These are phyloP conservation scores for Leptopilina syphax DNA, from an alignment of 2,888 invertebrate genomes.

Conservation along the genomic window DNA sequence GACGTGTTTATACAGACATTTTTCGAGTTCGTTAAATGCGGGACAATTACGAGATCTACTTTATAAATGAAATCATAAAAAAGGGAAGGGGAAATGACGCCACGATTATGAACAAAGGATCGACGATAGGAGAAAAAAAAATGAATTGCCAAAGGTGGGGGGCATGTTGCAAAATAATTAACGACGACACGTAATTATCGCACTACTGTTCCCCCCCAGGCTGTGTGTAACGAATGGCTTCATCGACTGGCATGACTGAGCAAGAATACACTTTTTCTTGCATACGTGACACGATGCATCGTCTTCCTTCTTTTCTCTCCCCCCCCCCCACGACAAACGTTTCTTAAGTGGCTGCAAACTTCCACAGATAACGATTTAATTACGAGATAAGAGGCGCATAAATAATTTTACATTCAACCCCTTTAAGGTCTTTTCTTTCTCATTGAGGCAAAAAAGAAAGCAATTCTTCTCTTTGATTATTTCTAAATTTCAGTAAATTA, in stretches of 20 bases:
- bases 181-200: slow-evolving; percentile 53
- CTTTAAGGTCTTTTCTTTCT: background rate
- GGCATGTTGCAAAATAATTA: slow-evolving; percentile 54
- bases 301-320: background rate
- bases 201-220: slow-evolving; percentile 16
- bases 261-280: slow-evolving; percentile 47
- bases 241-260: slow-evolving; percentile 59
- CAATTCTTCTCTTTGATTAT: background rate
- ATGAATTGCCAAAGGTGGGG: slow-evolving; percentile 11
- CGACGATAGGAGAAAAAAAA: too few species aligned
- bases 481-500: background rate
- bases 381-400: slow-evolving; percentile 7
- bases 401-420: slow-evolving; percentile 17
- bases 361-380: slow-evolving; percentile 29
- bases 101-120: too few species aligned
- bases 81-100: background rate
- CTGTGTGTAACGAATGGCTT: slow-evolving; percentile 58
- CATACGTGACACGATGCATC: slow-evolving; percentile 37
- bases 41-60: slow-evolving; percentile 1
- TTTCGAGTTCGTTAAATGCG: background rate
- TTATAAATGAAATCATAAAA: slow-evolving; percentile 21
- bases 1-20: slow-evolving; percentile 13
- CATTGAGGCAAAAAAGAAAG: background rate
- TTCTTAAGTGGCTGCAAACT: slow-evolving; percentile 8
- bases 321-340: background rate